Conservation (phyloP, 2,888 invertebrate species). For the Sepiola atlantica region DNA sequence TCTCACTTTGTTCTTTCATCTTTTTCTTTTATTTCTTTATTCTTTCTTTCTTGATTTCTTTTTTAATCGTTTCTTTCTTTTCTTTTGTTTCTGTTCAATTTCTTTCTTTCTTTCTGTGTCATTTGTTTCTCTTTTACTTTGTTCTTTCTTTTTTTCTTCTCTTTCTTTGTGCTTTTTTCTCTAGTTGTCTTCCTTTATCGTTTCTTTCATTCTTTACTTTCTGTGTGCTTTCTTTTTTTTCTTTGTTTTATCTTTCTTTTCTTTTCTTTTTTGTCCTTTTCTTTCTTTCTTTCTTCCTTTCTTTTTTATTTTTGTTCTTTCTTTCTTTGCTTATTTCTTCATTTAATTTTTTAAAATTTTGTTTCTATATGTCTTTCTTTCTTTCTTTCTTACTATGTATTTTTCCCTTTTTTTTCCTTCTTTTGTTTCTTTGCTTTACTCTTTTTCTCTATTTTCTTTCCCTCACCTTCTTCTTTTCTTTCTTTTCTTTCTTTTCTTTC, state of each 20-base stretch:
- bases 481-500: neutral
- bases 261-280: no score
- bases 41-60: neutral
- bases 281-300: no score
- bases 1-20: neutral
- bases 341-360: no score
- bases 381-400: no score
- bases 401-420: neutral
- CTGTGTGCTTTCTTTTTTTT: neutral
- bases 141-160: neutral
- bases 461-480: neutral
- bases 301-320: no score
- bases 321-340: no score
- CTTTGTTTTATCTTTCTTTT: neutral
- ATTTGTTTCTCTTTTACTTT: neutral
- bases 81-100: no score
- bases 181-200: neutral
- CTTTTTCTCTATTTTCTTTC: neutral
- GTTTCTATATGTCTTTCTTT: no score
- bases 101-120: accelerated
- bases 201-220: no score
- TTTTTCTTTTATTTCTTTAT: neutral
- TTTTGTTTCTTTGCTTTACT: neutral
- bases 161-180: neutral
- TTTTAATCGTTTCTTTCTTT: neutral